phyloP scores from a whole-genome alignment of 2,888 invertebrate species.

The Eumerus sabulonum region DNA sequence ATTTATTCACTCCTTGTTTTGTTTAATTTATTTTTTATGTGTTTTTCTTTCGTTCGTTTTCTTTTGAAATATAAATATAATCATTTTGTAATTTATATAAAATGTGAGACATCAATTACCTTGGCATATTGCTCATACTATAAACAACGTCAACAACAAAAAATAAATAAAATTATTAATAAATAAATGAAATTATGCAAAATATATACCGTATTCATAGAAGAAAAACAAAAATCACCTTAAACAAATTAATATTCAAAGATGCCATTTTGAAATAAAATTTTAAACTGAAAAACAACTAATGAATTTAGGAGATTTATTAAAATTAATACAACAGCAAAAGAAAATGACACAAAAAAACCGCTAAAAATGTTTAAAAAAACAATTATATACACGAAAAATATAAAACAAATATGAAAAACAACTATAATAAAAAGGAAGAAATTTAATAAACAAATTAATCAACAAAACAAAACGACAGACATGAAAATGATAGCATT shows the following conservation, averaged over 20 bases:
- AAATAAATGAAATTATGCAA: slow-evolving; percentile 13
- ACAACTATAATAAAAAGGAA: slow-evolving; percentile 24
- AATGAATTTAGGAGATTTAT: slow-evolving; percentile 59
- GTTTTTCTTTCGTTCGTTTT: slow-evolving; percentile 6
- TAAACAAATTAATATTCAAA: slow-evolving; percentile 27
- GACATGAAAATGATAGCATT: slow-evolving; percentile 27
- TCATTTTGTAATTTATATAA: slow-evolving; percentile 51
- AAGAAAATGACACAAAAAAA: too few relatives aligned
- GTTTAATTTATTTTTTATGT: slow-evolving; percentile 19
- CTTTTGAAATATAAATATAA: slow-evolving; percentile 29
- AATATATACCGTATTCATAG: slow-evolving; percentile 23
- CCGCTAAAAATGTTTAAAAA: slow-evolving; percentile 15
- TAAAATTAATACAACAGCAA: neutral
- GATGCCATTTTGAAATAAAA: slow-evolving; percentile 24
- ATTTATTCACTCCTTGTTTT: slow-evolving; percentile 12
- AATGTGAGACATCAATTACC: slow-evolving; percentile 62
- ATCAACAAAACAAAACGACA: slow-evolving; percentile 19
- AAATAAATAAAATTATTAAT: too few relatives aligned
- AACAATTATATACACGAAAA: slow-evolving; percentile 59
- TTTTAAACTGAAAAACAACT: slow-evolving; percentile 29
- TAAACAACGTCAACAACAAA: slow-evolving; percentile 46
- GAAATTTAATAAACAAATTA: slow-evolving; percentile 36
- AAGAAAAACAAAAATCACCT: slow-evolving; percentile 3
- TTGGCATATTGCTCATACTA: slow-evolving; percentile 64
- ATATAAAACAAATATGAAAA: slow-evolving; percentile 46